phyloP scores from a whole-genome alignment of 2,113 vertebrate genomes.

The Syngnathoides biaculeatus region DNA sequence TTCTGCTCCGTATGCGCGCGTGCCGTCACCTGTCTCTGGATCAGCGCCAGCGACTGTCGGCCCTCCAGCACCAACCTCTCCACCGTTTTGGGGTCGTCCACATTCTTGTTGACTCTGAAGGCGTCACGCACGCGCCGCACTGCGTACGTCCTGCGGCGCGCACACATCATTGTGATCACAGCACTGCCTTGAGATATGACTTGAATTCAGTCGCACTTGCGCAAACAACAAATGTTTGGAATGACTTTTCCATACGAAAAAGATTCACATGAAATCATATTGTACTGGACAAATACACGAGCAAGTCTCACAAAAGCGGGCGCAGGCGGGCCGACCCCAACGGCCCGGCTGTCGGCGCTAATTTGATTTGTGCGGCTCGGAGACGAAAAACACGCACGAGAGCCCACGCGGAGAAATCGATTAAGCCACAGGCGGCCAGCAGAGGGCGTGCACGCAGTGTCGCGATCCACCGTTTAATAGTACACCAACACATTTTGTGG shows the following conservation, averaged over 20 bases:
- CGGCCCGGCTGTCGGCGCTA: conserved; percentile 1
- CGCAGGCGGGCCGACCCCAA: neutral
- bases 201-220: too few relatives aligned
- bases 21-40: conserved; percentile 84
- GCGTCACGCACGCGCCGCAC: conserved; percentile 87
- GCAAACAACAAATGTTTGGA: too few relatives aligned
- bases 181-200: too few relatives aligned
- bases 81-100: conserved; percentile 78
- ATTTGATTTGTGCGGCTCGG: conserved; percentile 28
- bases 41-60: conserved; percentile 75
- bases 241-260: too few relatives aligned
- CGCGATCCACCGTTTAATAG: neutral
- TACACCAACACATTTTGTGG: neutral
- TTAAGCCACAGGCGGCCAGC: neutral
- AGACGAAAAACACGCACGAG: conserved; percentile 4
- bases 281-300: too few relatives aligned
- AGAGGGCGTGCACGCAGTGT: neutral
- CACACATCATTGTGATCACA: neutral
- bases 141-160: conserved; percentile 80
- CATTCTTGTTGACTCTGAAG: conserved; percentile 85
- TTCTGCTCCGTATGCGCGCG: conserved; percentile 33
- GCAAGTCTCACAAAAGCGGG: neutral
- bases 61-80: conserved; percentile 80
- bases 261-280: too few relatives aligned
- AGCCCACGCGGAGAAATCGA: conserved; percentile 1